Conservation (phyloP, 1,140 invertebrate genomes). For the Anastatus disparis region DNA sequence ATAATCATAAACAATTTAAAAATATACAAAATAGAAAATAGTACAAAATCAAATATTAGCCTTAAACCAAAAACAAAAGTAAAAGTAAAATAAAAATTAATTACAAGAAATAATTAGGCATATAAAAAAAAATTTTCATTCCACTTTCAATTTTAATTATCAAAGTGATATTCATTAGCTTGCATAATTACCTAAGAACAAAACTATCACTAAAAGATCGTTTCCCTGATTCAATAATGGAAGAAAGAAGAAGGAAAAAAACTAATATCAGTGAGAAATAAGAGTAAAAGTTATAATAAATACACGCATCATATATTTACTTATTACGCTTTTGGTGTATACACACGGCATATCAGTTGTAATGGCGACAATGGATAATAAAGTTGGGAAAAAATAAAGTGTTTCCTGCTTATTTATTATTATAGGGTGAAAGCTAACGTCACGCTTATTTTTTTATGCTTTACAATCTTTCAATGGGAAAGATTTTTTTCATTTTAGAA, state of each 20-base stretch:
- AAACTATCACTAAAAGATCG: constrained; percentile 1
- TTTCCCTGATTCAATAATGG: too few species aligned
- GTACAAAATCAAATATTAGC: too few species aligned
- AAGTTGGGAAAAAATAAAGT: not conserved
- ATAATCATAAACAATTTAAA: too few species aligned
- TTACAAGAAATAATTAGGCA: too few species aligned
- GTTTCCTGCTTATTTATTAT: not conserved
- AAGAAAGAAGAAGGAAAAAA: not conserved
- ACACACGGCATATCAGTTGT: too few species aligned
- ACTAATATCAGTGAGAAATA: not conserved
- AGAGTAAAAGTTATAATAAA: constrained; percentile 1
- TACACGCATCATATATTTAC: constrained; percentile 8
- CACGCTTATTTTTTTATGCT: too few species aligned
- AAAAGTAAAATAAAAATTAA: too few species aligned
- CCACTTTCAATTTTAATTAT: not conserved
- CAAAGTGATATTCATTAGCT: not conserved
- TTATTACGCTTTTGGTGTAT: constrained; percentile 1
- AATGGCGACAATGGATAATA: not conserved
- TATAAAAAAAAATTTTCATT: constrained; percentile 6
- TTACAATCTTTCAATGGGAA: not conserved
- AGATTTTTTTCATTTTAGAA: not conserved
- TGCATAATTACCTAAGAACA: not conserved
- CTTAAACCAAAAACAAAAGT: too few species aligned
- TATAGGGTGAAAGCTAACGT: not conserved
- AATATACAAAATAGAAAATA: too few species aligned